phyloP scores from a whole-genome alignment of 2,888 invertebrate species.

The Escarpia spicata region DNA sequence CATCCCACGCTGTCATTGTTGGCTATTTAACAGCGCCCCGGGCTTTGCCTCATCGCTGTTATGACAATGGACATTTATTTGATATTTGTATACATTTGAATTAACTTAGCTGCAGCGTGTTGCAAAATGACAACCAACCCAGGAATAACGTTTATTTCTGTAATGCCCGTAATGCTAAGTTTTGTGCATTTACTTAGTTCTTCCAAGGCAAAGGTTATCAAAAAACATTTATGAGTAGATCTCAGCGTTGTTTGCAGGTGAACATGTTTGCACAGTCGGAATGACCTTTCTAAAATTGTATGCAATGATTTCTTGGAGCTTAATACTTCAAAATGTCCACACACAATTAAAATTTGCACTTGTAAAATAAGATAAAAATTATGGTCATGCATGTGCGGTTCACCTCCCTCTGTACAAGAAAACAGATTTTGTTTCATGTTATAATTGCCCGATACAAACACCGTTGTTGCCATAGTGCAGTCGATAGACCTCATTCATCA shows the following conservation, averaged over 20 bases:
- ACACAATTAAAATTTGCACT: not conserved
- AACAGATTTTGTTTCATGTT: not conserved
- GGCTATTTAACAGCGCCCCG: not conserved
- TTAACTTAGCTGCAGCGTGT: not conserved
- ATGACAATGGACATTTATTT: not conserved
- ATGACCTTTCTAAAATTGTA: not conserved
- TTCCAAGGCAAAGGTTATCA: too few species aligned
- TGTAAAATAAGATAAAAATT: not conserved
- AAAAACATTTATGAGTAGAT: not conserved
- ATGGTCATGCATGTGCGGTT: too few species aligned
- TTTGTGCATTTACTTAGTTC: too few species aligned
- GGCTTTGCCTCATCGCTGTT: not conserved
- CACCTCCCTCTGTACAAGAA: not conserved
- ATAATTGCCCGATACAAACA: not conserved
- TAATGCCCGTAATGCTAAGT: not conserved
- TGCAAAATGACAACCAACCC: not conserved
- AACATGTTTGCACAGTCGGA: not conserved
- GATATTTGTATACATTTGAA: not conserved
- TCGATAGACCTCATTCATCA: not conserved
- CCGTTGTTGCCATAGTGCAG: not conserved
- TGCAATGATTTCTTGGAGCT: too few species aligned
- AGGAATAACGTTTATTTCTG: not conserved
- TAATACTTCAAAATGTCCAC: not conserved
- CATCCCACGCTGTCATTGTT: not conserved
- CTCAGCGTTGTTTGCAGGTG: not conserved